Base-by-base conservation (phyloP, 2,797 vertebrate species). In the Apogon hyalosoma region DNA sequence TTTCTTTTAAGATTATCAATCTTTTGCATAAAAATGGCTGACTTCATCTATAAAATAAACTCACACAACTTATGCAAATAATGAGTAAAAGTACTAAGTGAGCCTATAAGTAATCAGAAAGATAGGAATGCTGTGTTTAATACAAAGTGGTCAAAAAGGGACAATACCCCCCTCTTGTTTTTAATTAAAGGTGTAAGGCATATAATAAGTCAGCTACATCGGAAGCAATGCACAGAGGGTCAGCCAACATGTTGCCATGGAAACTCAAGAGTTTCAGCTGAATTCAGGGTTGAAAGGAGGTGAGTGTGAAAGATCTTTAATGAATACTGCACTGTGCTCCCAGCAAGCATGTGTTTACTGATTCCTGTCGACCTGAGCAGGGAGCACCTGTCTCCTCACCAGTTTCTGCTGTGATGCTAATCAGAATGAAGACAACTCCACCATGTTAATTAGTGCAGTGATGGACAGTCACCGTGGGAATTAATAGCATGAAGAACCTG, bases 221-320 rank as follows among this genome's bases (percentile, higher is more conserved):
- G 49, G 76, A 83, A 70, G 64, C 46, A 0, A 43, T n/a, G 2
- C 50, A 48, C 75, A 59, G 79, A 60, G 63, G 85, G 87, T 88
- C 82, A 85, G 80, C 75, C 67, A 69, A 71, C 80, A 31, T 0
- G 85, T 91, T 89, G 67, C 85, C 84, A 92, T 91, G 87, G 90
- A 86, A 91, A 92, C 90, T 21, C 78, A 58, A 63, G 80, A 83
- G 82, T 85, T 86, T 78, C 64, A 31, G 18, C 47, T 11, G 55
- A 55, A 48, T 52, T 52, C 50, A 78, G 85, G 76, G 84, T 80
- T 83, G 73, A 78, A 73, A 73, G 68, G 71, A 85, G 77, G 86
- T 84, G 86, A 87, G 79, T 73, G 84, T 55, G 71, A 82, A 73
- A 80, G 81, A 83, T 85, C 75, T 85, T 87, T 90, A 88, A 91